Evolutionary conservation across 2,797 vertebrate species (phyloP), one percentile per base, ranked within the genome.

Genomic region (Anguilla anguilla): DNA sequence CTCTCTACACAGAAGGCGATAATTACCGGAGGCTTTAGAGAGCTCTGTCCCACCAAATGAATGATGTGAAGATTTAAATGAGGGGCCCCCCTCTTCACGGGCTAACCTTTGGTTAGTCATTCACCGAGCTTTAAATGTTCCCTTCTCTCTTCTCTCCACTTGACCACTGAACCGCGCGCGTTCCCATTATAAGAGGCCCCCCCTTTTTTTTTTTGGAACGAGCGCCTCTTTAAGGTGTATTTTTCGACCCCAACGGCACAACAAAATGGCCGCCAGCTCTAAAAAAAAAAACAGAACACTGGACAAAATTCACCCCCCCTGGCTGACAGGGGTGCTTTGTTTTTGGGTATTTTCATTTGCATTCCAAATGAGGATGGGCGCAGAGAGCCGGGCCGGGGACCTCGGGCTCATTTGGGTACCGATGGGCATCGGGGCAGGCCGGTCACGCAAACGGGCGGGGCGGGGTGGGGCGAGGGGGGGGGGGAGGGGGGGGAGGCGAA

Each of bases 371-470:
- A 77, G 53, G 13, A 25, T n/a, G 6, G 64, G 81, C 55, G 51
- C 64, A 31, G 43, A 69, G 81, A 39, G 35, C 51, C 15, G 7
- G 39, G 64, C 28, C 64, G 53, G 31, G 25, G 9, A 64, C 59
- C 81, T 82, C 22, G 69, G 43, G 31, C 85, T 89, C 86, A 89
- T 89, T 89, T 89, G 88, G 67, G 43, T 87, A 69, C 53, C 31
- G 86, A 87, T 87, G 69, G 53, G 55, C 86, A 86, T 89, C 86
- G 17, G 53, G 7, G 31, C 2, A 22, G 46, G 57, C n/a, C 61
- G 31, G 79, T 88, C 88, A 88, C 85, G 88, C 85, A 39, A 86
- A 5, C 25, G 35, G 35, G 13, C n/a, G 15, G 64, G 35, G 49
- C 35, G 10, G 25, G 49, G 49, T 6, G 3, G 7, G 59, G 28